Conservation (phyloP, 2,797 vertebrate genomes). For the Propithecus deckenii region DNA sequence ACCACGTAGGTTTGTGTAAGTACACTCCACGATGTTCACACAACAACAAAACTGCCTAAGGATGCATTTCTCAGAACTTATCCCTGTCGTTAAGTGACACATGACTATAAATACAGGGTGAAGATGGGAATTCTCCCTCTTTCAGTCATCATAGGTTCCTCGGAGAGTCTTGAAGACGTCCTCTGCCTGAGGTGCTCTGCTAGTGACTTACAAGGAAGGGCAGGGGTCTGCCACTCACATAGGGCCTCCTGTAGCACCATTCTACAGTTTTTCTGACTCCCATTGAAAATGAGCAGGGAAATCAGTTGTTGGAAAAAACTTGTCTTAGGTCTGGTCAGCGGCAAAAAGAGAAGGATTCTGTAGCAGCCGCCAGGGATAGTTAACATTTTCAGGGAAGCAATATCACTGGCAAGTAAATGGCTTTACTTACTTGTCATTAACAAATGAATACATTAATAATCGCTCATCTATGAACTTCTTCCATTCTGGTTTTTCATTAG, state of each 20-base stretch:
- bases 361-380: neutral
- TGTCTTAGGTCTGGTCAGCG: neutral
- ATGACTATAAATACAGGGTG: neutral
- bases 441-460: slow-evolving; percentile 99
- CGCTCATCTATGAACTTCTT: slow-evolving; percentile 99
- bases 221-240: neutral
- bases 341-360: neutral
- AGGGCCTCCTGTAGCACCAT: too few relatives aligned
- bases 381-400: neutral
- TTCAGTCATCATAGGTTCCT: neutral
- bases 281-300: neutral
- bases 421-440: slow-evolving; percentile 97
- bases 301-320: neutral
- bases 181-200: neutral
- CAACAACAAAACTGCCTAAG: neutral
- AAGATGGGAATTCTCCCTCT: neutral
- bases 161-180: neutral
- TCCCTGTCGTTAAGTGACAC: neutral
- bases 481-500: slow-evolving; percentile 98
- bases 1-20: neutral
- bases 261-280: neutral
- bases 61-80: neutral
- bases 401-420: neutral
- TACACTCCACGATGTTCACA: neutral
- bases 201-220: neutral